Evolutionary conservation across 1,140 invertebrate species (phyloP).

Genomic region (Metopolophium dirhodum): DNA sequence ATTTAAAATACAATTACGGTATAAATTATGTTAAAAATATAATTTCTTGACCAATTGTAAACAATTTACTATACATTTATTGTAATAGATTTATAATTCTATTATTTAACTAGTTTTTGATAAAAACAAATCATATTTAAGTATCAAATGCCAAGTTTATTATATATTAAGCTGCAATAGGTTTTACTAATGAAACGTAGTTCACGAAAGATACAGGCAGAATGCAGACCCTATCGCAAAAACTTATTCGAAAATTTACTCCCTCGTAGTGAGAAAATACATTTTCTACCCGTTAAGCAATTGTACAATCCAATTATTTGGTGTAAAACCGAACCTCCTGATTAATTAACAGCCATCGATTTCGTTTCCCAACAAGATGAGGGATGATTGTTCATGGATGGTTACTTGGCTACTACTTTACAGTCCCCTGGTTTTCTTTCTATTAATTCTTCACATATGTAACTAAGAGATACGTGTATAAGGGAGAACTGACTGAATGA

Average conservation of each 20-base stretch:
- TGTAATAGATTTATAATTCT: neutral
- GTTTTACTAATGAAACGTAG: neutral
- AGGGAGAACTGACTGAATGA: neutral
- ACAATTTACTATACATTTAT: neutral
- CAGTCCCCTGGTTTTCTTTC: neutral
- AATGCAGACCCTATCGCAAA: neutral
- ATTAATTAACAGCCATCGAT: conserved; percentile 46
- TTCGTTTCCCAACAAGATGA: neutral
- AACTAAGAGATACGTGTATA: neutral
- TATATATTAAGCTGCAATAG: neutral
- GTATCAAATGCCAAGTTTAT: neutral
- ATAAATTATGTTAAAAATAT: neutral
- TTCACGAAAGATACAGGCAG: neutral
- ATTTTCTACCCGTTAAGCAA: neutral
- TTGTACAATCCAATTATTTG: conserved; percentile 24
- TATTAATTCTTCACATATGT: neutral
- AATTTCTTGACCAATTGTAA: neutral
- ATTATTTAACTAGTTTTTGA: neutral
- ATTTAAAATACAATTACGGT: neutral
- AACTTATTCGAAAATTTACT: neutral
- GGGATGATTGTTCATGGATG: neutral
- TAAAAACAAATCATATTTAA: neutral
- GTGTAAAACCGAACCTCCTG: conserved; percentile 56
- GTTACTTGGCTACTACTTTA: neutral
- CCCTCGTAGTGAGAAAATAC: neutral